Conservation (phyloP, 2,797 vertebrate genomes). For the Sebastiscus tertius region DNA sequence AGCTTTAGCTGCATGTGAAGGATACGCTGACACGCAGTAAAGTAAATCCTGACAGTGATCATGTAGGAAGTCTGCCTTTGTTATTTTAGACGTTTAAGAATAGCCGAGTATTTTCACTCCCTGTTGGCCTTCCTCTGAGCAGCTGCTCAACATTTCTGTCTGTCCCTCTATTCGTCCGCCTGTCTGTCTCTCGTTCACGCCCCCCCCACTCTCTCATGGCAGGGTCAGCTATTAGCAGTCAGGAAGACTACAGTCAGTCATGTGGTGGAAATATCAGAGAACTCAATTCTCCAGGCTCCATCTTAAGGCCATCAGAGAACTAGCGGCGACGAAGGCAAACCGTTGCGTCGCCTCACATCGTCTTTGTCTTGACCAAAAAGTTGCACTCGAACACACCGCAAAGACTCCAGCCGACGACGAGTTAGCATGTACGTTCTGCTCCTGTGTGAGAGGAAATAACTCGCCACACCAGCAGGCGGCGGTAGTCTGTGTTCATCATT, state of each 20-base stretch:
- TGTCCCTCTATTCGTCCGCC: background rate
- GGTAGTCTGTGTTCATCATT: no score
- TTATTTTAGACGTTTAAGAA: conserved; percentile 73
- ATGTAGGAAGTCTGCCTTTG: conserved; percentile 47
- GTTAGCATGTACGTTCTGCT: no score
- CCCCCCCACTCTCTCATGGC: background rate
- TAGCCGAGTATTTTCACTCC: conserved; percentile 60
- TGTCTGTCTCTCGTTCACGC: conserved; percentile 9
- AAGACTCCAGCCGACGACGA: no score
- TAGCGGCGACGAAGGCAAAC: no score
- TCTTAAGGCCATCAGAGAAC: no score
- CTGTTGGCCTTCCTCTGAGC: conserved; percentile 40
- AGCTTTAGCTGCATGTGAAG: conserved; percentile 8
- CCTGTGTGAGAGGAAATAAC: no score
- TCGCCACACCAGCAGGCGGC: no score
- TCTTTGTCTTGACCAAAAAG: no score
- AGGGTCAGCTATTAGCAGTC: background rate
- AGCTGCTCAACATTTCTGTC: conserved; percentile 56
- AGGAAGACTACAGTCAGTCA: background rate
- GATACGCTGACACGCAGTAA: conserved; percentile 51
- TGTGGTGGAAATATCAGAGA: background rate
- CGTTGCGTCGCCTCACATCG: no score
- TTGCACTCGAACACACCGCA: no score
- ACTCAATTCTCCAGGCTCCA: no score
- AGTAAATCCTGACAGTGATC: conserved; percentile 39